phyloP scores from a whole-genome alignment of 2,888 invertebrate genomes.

The Gymnoscelis rufifasciata region DNA sequence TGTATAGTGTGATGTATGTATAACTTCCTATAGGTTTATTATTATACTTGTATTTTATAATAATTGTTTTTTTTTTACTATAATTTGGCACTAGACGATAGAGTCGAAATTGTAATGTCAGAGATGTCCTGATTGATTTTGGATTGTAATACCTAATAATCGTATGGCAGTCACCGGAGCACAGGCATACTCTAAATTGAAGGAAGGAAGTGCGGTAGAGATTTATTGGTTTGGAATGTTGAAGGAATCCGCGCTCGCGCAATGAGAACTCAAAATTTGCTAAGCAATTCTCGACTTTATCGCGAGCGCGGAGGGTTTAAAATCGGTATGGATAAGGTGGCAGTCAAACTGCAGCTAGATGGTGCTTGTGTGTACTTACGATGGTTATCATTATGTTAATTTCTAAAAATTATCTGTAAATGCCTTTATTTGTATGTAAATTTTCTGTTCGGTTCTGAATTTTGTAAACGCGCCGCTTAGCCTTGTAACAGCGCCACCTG shows the following conservation, averaged over 20 bases:
- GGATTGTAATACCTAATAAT: conserved; percentile 20
- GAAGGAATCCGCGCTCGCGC: conserved; percentile 31
- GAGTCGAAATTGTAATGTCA: conserved; percentile 46
- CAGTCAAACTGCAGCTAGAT: conserved; percentile 68
- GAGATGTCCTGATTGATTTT: conserved; percentile 63
- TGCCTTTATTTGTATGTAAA: conserved; percentile 56
- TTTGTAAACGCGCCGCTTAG: conserved; percentile 41
- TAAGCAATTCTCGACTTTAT: conserved; percentile 37
- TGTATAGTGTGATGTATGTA: conserved; percentile 65
- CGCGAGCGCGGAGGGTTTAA: conserved; percentile 41
- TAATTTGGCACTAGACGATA: conserved; percentile 61
- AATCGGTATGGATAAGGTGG: conserved; percentile 48
- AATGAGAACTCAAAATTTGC: conserved; percentile 30
- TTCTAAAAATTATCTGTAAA: conserved; percentile 48
- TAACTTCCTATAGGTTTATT: conserved; percentile 74
- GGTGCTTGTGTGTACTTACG: conserved; percentile 77
- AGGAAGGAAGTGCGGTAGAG: conserved; percentile 35
- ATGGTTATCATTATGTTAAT: conserved; percentile 64
- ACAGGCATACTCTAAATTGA: conserved; percentile 31
- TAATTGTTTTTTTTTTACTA: conserved; percentile 63
- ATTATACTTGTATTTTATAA: conserved; percentile 56
- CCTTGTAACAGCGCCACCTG: conserved; percentile 32
- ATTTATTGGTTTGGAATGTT: conserved; percentile 37
- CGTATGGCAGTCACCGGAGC: conserved; percentile 25
- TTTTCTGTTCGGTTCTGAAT: conserved; percentile 17